Base-by-base conservation (phyloP, 2,113 vertebrate genomes). In the Cinclus mexicanus region DNA sequence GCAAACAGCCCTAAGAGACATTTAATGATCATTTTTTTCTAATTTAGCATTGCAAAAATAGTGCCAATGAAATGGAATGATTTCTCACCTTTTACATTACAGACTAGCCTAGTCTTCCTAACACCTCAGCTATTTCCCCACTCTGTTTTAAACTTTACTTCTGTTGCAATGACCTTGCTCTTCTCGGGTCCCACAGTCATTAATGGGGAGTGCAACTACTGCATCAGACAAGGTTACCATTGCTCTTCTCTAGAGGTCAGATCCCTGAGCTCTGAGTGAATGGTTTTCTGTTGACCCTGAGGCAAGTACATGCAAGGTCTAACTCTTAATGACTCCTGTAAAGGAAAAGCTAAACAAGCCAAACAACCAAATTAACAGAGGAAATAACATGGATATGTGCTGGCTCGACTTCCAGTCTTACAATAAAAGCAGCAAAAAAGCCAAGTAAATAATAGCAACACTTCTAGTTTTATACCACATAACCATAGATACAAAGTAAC, bases 271-370 rank as follows among this genome's bases (percentile, higher is more conserved):
- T 83, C 52, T 42, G 72, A 68, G 60, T n/a, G 12, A 94, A 86
- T 46, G 37, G 17, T 49, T 49, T 65, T 74, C 57, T 87, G 52
- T 41, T 87, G 44, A 94, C 57, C 61, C 53, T 3, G 10, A 70
- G 72, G 61, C 37, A 86, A 84, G 28, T 25, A 82, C 7, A 71
- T 41, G 77, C 42, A 93, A 88, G 25, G 59, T 52, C 57, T 80
- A 29, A 65, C 61, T 85, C 56, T 74, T 93, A 87, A 90, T 61
- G 49, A 93, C 26, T 84, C 44, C 60, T 78, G 35, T 26, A 87
- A 70, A 21, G 72, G 52, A 82, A 93, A 93, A 91, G 28, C 65
- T 76, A 92, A 96, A 64, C 47, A 92, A 90, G 12, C 33, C 76
- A 80, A 80, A 61, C 55, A 78, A 75, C 14, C 41, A 82, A 78